A percentile compares a stretch with the other conserved stretches of the same genome.
These are phyloP conservation scores for Eptesicus fuscus DNA, from an alignment of 2,113 vertebrate species.

Conservation along the genomic window DNA sequence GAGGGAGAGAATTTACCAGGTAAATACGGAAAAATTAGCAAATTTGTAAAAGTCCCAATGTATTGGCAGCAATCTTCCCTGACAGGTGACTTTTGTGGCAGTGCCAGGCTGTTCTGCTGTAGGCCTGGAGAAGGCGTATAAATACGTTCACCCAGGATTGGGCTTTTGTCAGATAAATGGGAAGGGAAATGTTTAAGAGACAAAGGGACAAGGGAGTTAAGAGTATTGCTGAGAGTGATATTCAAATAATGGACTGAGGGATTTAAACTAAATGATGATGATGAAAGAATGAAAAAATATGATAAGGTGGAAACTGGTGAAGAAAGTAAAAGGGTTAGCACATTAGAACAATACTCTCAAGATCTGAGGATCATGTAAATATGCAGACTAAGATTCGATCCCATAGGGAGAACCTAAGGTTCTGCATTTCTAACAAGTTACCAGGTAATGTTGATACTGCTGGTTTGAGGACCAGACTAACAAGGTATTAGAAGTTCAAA, in stretches of 20 bases:
- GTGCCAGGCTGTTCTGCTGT: not conserved
- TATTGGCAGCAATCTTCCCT: not conserved
- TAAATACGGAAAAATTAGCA: not conserved
- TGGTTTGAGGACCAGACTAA: not conserved
- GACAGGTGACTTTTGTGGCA: not conserved
- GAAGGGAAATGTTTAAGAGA: not conserved
- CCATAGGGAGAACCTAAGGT: not conserved
- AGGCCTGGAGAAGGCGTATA: not conserved
- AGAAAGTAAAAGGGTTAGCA: not conserved
- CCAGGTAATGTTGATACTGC: not conserved
- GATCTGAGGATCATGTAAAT: not conserved
- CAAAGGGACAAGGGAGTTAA: not conserved
- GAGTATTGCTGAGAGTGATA: not conserved
- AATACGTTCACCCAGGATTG: not conserved
- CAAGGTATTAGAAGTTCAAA: not conserved
- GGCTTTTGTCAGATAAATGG: not conserved
- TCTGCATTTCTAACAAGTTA: not conserved
- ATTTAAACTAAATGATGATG: not conserved
- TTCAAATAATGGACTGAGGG: not conserved
- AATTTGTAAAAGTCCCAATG: not conserved
- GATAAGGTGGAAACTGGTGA: not conserved
- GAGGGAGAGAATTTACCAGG: not conserved
- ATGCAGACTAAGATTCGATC: not conserved
- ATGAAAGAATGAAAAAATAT: not conserved
- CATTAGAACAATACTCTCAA: not conserved